Evolutionary conservation across 2,113 vertebrate genomes (phyloP), one percentile per base, ranked within the genome.

Genomic region (Cololabis saira): DNA sequence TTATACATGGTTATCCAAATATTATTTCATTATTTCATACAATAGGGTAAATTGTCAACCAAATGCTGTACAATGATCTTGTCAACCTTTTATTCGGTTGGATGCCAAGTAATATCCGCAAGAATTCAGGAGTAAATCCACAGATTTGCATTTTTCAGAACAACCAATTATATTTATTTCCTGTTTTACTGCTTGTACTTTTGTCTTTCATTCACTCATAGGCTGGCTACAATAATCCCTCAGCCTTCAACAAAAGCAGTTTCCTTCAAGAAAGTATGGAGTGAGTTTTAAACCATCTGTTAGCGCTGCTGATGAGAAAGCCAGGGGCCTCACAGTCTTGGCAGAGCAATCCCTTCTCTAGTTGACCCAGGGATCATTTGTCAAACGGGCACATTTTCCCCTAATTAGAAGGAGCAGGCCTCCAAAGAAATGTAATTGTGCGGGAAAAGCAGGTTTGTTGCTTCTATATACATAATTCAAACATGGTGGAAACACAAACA

Each of bases 251-350:
- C 62, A 74, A 61, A 66, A 83, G 61, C 77, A 86, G 19, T 72
- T 80, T 68, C 37, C 63, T 56, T 70, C 4, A 24, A 48, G 22
- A 54, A 54, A 57, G 58, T 22, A 71, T 51, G 50, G 48, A 68
- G 67, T 61, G 60, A 87, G 67, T 74, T 63, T 67, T 76, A 80
- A 88, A 86, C 72, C 82, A 87, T 79, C 78, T 87, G 88, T 67
- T 80, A 37, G 57, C 3, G 24, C 65, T 62, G 61, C 68, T 89
- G 84, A 88, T 78, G 74, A 74, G 67, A 86, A 88, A 82, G 45
- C 62, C 81, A 82, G 74, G 62, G 56, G 74, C 69, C 57, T 51
- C 50, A 37, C 64, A 54, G 76, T 42, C 50, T 82, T 83, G 79
- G 81, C 74, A 76, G 75, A 55, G 58, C 82, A 80, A 65, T 71